Evolutionary conservation across 1,140 invertebrate species (phyloP), one percentile per base, ranked within the genome.

Genomic region (Calycopis cecrops): DNA sequence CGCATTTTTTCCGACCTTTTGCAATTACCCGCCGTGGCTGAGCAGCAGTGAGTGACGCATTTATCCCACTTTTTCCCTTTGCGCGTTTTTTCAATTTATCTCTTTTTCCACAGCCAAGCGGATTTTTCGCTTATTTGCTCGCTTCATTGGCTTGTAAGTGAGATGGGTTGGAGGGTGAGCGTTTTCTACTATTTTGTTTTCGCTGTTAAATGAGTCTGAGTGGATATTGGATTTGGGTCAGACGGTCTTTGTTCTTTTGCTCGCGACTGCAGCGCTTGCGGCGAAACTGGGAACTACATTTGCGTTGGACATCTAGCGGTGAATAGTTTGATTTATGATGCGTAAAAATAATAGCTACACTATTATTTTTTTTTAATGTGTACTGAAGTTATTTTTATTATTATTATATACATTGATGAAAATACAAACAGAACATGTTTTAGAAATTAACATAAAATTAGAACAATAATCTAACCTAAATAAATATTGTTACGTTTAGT

Each of bases 51-150:
- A 71, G 63, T 82, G 75, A 80, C 76, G 78, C 63, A 64, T 73
- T 78, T 76, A 74, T 73, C 55, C 48, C 62, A 48, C 64, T 67
- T 74, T 69, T 71, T 71, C 52, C 57, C 62, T 72, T 73, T 62
- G 52, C 55, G 67, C 70, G 65, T 74, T 78, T 82, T 80, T 75
- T 71, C 66, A 73, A 74, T 79, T 82, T 76, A 73, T 73, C 73
- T 74, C 77, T 85, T 85, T 85, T 85, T 79, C 79, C 79, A 82
- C 78, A 76, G 61, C 52, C 67, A 66, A 80, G 73, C 72, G 76
- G 80, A 85, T 85, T 85, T 84, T 83, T 83, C 80, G 80, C 79
- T 82, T 85, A 82, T 85, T 85, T 79, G 76, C 79, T 73, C 78
- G 80, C 82, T 81, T 85, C 82, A 84, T 85, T 85, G 80, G 79